phyloP scores from a whole-genome alignment of 2,797 vertebrate species.

The Malacoctenus gilli region DNA sequence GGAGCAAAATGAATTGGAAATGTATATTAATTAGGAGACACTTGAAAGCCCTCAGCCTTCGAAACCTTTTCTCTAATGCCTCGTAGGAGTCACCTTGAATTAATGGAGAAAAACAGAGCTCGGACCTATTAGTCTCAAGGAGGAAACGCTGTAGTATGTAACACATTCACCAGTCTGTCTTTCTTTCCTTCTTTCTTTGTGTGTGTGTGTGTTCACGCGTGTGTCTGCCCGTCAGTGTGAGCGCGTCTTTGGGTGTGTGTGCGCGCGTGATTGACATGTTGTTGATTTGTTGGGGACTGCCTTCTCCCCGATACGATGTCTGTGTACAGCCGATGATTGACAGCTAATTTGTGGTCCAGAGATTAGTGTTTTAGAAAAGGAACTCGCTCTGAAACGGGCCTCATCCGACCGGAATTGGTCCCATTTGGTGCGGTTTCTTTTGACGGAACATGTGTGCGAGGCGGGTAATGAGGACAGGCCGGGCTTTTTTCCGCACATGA shows the following conservation, averaged over 20 bases:
- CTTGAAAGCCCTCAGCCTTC: conserved; percentile 41
- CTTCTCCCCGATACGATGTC: conserved; percentile 58
- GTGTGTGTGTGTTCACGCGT: conserved; percentile 15
- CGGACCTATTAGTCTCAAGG: conserved; percentile 40
- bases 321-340: conserved; percentile 74
- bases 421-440: conserved; percentile 58
- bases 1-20: conserved; percentile 44
- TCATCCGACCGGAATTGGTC: conserved; percentile 61
- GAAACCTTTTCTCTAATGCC: conserved; percentile 32
- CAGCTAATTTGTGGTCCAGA: conserved; percentile 78
- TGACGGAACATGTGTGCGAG: conserved; percentile 61
- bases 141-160: conserved; percentile 35
- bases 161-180: conserved; percentile 13
- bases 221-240: conserved; percentile 19
- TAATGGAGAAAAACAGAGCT: conserved; percentile 58
- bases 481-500: conserved; percentile 40
- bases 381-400: conserved; percentile 48
- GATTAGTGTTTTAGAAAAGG: conserved; percentile 78
- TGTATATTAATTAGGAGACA: conserved; percentile 56
- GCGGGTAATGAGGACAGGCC: conserved; percentile 68
- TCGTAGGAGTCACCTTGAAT: conserved; percentile 68
- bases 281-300: conserved; percentile 74
- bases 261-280: conserved; percentile 66
- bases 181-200: not conserved
- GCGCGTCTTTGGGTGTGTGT: conserved; percentile 6